These are phyloP conservation scores for Lucifuga dentata DNA, from an alignment of 2,113 vertebrate genomes.

Conservation along the genomic window DNA sequence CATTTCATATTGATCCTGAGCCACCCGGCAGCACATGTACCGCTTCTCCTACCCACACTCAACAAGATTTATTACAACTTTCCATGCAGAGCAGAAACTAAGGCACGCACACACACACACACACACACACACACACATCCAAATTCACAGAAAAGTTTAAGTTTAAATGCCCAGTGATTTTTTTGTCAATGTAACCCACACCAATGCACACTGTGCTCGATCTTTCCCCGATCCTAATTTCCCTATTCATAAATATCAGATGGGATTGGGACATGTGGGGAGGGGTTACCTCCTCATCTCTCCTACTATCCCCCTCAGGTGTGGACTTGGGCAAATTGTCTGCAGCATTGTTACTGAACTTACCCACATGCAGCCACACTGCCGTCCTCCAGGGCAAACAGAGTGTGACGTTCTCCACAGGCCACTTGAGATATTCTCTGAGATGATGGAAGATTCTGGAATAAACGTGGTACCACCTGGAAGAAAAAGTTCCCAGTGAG, in stretches of 20 bases:
- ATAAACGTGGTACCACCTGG: slow-evolving; percentile 77
- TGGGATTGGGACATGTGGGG: slow-evolving; percentile 45
- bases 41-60: slow-evolving; percentile 30
- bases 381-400: slow-evolving; percentile 80
- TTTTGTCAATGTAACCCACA: slow-evolving; percentile 20
- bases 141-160: slow-evolving; percentile 5
- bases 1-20: slow-evolving; percentile 69
- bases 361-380: slow-evolving; percentile 86
- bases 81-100: slow-evolving; percentile 44
- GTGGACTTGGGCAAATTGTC: slow-evolving; percentile 52
- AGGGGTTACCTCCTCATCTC: slow-evolving; percentile 63
- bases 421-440: slow-evolving; percentile 84
- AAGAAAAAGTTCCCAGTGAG: slow-evolving; percentile 68
- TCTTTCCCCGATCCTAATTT: slow-evolving; percentile 50
- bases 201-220: slow-evolving; percentile 25
- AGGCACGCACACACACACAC: slow-evolving; percentile 28
- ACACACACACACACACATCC: neutral
- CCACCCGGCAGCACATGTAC: slow-evolving; percentile 50
- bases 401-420: slow-evolving; percentile 77
- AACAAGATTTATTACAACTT: slow-evolving; percentile 71
- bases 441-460: slow-evolving; percentile 78
- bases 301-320: slow-evolving; percentile 53
- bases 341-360: slow-evolving; percentile 77
- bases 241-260: slow-evolving; percentile 60
- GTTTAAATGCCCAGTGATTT: slow-evolving; percentile 60